Conservation (phyloP, 2,888 invertebrate genomes). For the Leptopilina syphax region DNA sequence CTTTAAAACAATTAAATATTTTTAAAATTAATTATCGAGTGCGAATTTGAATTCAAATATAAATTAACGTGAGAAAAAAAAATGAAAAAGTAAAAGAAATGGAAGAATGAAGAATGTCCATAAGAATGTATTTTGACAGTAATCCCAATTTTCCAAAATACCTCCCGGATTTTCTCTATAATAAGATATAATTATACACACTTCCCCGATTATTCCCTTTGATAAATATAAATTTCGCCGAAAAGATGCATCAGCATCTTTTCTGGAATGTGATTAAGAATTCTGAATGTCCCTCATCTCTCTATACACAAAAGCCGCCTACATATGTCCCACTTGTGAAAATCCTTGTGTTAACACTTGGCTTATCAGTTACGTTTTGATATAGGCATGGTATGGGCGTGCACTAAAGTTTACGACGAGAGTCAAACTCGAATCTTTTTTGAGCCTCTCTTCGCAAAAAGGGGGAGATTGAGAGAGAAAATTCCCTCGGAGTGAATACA, state of each 20-base stretch:
- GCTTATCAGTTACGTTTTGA: conserved; percentile 13
- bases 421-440: conserved; percentile 15
- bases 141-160: too few relatives aligned
- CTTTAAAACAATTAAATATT: too few relatives aligned
- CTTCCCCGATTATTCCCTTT: background rate
- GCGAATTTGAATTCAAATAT: too few relatives aligned
- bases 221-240: background rate
- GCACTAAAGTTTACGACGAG: conserved; percentile 22
- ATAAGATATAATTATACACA: too few relatives aligned
- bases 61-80: too few relatives aligned
- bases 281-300: background rate
- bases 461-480: background rate
- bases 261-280: conserved; percentile 24
- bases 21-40: too few relatives aligned
- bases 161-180: too few relatives aligned
- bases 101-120: too few relatives aligned
- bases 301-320: conserved; percentile 21
- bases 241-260: background rate
- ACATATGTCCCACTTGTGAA: conserved; percentile 29
- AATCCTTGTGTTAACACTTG: conserved; percentile 38
- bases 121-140: too few relatives aligned
- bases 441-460: conserved; percentile 7
- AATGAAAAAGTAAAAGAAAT: too few relatives aligned
- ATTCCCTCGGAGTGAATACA: conserved; percentile 7
- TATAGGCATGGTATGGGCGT: conserved; percentile 2